A percentile compares a stretch with the other conserved stretches of the same genome.
Evolutionary conservation across 2,797 vertebrate species (phyloP).

Genomic region (Microctenopoma steveboyesi): DNA sequence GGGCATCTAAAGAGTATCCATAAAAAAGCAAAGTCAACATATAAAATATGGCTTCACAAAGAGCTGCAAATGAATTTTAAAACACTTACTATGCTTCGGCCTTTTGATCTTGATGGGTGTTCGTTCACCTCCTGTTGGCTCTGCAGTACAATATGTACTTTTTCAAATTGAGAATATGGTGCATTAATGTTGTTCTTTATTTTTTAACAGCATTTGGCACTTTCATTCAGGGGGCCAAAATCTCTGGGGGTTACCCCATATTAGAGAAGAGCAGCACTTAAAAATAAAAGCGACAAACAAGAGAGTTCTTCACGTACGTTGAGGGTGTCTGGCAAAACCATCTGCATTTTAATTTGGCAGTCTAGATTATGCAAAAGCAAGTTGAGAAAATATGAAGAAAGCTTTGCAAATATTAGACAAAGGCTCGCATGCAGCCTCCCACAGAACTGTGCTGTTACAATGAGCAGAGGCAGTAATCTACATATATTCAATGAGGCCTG

Average conservation of each 20-base stretch:
- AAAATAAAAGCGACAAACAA: constrained; percentile 25
- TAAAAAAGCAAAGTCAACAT: constrained; percentile 38
- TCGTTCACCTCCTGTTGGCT: constrained; percentile 43
- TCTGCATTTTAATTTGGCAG: constrained; percentile 25
- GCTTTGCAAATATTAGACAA: constrained; percentile 58
- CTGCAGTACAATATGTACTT: constrained; percentile 13
- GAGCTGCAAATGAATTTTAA: constrained; percentile 46
- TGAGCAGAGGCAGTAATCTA: constrained; percentile 35
- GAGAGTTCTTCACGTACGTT: constrained; percentile 18
- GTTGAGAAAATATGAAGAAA: constrained; percentile 33
- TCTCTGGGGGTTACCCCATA: constrained; percentile 28
- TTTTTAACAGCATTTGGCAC: constrained; percentile 24
- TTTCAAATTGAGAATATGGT: constrained; percentile 18
- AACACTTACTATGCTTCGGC: constrained; percentile 36
- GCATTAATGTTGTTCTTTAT: constrained; percentile 48
- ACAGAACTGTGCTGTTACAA: constrained; percentile 39
- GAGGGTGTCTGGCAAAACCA: constrained; percentile 33
- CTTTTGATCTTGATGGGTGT: constrained; percentile 47
- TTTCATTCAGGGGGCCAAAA: constrained; percentile 36
- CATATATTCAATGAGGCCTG: constrained; percentile 50
- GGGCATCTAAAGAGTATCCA: constrained; percentile 33
- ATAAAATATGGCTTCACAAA: constrained; percentile 15
- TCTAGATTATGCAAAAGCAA: constrained; percentile 44
- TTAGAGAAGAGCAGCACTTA: constrained; percentile 41
- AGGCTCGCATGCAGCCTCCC: constrained; percentile 22